Evolutionary conservation across 2,888 invertebrate genomes (phyloP).

Genomic region (Agapostemon virescens): DNA sequence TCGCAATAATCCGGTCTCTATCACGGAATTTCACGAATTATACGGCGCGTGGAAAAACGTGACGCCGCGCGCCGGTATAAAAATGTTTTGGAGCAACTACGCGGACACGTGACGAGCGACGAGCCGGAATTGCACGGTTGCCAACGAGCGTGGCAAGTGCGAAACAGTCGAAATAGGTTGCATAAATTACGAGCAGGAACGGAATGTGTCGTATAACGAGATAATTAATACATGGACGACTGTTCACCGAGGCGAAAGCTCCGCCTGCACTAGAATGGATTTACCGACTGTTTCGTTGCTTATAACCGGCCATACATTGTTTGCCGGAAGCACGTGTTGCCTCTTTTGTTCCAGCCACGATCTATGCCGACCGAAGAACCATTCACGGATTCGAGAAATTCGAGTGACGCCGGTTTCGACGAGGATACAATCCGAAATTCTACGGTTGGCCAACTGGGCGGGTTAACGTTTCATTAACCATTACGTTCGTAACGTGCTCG

Average conservation of each 20-base stretch:
- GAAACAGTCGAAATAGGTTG: constrained; percentile 63
- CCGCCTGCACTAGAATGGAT: constrained; percentile 61
- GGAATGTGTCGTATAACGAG: constrained; percentile 75
- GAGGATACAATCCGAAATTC: constrained; percentile 36
- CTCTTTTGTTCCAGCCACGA: constrained; percentile 62
- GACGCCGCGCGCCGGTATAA: not conserved
- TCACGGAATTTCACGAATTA: constrained; percentile 10
- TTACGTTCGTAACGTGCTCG: constrained; percentile 16
- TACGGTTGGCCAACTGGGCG: constrained; percentile 15
- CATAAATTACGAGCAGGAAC: constrained; percentile 68
- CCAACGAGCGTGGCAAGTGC: constrained; percentile 44
- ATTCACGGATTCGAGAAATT: constrained; percentile 54
- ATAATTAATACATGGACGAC: constrained; percentile 76
- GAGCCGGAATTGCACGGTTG: constrained; percentile 26
- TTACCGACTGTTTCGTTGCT: constrained; percentile 66
- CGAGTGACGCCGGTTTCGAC: constrained; percentile 30
- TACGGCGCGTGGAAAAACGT: not conserved
- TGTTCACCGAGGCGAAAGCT: constrained; percentile 58
- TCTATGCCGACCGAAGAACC: constrained; percentile 55
- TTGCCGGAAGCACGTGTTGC: constrained; percentile 50
- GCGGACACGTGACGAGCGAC: constrained; percentile 21
- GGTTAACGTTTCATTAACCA: not conserved
- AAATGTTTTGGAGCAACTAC: constrained; percentile 11
- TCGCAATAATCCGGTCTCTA: constrained; percentile 14
- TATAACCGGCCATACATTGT: constrained; percentile 61